A percentile compares a stretch with the other conserved stretches of the same genome.
Conservation (phyloP, 2,113 vertebrate species). For the Empidonax traillii region DNA sequence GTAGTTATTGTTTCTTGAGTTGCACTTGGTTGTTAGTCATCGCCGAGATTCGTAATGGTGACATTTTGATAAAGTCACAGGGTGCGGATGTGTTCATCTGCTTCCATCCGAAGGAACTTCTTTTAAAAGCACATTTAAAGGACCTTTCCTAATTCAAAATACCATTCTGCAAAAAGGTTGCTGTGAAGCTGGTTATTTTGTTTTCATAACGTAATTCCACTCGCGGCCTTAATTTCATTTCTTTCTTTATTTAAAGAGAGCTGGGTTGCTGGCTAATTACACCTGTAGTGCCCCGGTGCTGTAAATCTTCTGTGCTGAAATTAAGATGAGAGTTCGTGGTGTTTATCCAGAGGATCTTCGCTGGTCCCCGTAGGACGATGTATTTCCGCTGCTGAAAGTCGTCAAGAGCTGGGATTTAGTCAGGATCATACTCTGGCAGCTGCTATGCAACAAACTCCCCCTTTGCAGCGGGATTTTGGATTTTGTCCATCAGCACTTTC, state of each 20-base stretch:
- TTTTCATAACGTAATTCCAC: background rate
- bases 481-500: background rate
- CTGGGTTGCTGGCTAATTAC: background rate
- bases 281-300: background rate
- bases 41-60: background rate
- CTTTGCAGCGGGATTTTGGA: background rate
- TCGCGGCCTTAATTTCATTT: background rate
- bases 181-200: background rate
- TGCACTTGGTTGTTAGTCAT: background rate
- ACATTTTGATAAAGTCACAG: slow-evolving; percentile 28
- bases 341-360: background rate
- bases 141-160: background rate
- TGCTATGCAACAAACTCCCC: background rate
- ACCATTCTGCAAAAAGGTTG: background rate
- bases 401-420: background rate
- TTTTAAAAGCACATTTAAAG: background rate
- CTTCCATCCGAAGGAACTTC: background rate
- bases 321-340: background rate
- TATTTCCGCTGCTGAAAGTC: background rate
- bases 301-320: background rate
- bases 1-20: background rate
- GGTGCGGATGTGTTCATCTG: background rate
- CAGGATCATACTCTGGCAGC: background rate
- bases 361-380: background rate
- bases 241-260: background rate